Conservation (phyloP, 2,888 invertebrate genomes). For the Tetragnatha montana region DNA sequence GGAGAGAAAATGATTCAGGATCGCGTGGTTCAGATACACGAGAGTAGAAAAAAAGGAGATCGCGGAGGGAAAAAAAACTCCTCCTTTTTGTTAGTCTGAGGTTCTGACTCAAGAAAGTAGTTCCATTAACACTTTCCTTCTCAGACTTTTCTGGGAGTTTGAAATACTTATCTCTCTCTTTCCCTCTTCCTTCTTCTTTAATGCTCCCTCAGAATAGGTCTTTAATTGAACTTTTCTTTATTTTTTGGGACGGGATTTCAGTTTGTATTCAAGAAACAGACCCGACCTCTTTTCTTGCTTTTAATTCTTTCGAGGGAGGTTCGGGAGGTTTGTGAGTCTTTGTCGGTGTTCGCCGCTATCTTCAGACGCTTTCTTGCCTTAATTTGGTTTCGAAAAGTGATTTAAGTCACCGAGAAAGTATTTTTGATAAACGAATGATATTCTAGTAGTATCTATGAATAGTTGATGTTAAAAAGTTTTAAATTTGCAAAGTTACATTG, state of each 20-base stretch:
- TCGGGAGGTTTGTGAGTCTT: background rate
- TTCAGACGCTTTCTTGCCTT: background rate
- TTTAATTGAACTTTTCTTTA: conserved; percentile 62
- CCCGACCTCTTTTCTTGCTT: conserved; percentile 25
- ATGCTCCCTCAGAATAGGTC: conserved; percentile 54
- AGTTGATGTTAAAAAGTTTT: no score
- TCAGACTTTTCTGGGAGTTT: conserved; percentile 48
- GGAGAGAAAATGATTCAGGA: conserved; percentile 47
- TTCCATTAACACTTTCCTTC: conserved; percentile 62
- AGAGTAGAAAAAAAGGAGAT: conserved; percentile 9
- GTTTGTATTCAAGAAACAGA: conserved; percentile 47
- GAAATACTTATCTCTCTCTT: conserved; percentile 43
- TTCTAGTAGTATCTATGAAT: no score
- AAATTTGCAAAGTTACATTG: no score
- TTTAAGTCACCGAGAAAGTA: no score
- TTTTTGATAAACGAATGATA: no score
- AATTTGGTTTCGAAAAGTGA: background rate
- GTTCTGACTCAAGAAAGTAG: conserved; percentile 55
- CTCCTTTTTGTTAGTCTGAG: conserved; percentile 46
- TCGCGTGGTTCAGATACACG: conserved; percentile 36
- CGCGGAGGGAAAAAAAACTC: conserved; percentile 17
- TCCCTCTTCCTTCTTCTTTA: conserved; percentile 16
- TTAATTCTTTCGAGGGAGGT: conserved; percentile 23
- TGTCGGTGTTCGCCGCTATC: background rate
- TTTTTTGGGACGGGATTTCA: conserved; percentile 31